Conservation (phyloP, 2,797 vertebrate genomes). For the Lacerta viridis region DNA sequence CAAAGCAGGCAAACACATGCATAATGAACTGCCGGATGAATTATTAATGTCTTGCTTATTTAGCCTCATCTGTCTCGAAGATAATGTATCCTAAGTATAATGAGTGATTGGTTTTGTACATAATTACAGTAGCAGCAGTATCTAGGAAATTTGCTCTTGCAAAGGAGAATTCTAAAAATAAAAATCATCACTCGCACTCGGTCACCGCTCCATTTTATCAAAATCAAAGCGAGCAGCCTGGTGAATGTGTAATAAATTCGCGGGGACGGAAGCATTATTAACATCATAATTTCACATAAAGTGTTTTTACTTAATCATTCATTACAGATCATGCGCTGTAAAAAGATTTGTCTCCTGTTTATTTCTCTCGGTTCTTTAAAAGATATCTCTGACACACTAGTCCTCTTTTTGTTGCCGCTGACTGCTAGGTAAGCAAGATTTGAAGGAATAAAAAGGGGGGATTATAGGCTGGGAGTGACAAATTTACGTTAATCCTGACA, state of each 20-base stretch:
- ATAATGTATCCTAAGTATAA: constrained; percentile 99
- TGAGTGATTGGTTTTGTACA: constrained; percentile 95
- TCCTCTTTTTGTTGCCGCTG: constrained; percentile 35
- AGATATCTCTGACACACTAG: constrained; percentile 40
- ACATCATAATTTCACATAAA: constrained; percentile 87
- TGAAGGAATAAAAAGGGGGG: constrained; percentile 36
- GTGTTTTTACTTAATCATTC: constrained; percentile 88
- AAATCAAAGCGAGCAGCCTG: constrained; percentile 80
- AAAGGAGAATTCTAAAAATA: constrained; percentile 87
- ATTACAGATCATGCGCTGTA: constrained; percentile 81
- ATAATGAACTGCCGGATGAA: constrained; percentile 99
- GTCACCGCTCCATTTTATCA: constrained; percentile 81
- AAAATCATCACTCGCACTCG: constrained; percentile 77
- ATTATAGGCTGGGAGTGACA: constrained; percentile 22
- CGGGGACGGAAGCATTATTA: constrained; percentile 85
- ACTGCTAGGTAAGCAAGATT: constrained; percentile 51
- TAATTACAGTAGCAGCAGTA: constrained; percentile 99
- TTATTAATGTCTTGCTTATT: constrained; percentile 99
- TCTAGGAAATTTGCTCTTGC: constrained; percentile 87
- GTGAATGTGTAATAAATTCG: constrained; percentile 83
- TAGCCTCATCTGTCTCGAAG: constrained; percentile 99
- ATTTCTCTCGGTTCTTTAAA: constrained; percentile 61
- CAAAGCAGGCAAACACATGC: constrained; percentile 96
- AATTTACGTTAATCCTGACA: constrained; percentile 61
- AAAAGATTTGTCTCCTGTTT: constrained; percentile 77